Conservation (phyloP, 2,888 invertebrate genomes). For the Empis stercorea region DNA sequence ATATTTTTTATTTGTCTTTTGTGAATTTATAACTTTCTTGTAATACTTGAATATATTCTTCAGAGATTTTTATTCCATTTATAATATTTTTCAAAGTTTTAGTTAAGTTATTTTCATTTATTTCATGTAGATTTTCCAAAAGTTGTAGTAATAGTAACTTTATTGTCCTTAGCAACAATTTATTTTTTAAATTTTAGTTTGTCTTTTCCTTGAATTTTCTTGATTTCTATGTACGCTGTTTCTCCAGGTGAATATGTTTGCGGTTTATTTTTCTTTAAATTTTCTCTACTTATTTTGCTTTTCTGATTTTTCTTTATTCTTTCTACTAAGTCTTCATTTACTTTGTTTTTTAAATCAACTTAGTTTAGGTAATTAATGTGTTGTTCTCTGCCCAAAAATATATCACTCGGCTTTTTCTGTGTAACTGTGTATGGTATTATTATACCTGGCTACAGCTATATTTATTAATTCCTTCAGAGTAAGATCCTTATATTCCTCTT, state of each 20-base stretch:
- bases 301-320: slow-evolving; percentile 2
- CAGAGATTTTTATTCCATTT: too few relatives aligned
- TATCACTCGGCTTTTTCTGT: slow-evolving; percentile 4
- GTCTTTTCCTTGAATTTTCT: too few relatives aligned
- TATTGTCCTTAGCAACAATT: too few relatives aligned
- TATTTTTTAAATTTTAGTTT: too few relatives aligned
- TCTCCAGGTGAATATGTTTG: too few relatives aligned
- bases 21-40: too few relatives aligned
- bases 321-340: background rate
- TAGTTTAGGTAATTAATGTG: slow-evolving; percentile 1
- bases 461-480: slow-evolving; percentile 1
- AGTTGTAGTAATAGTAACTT: slow-evolving; percentile 5
- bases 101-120: too few relatives aligned
- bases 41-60: too few relatives aligned
- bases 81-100: too few relatives aligned
- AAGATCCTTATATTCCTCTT: background rate
- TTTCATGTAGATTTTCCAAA: slow-evolving; percentile 1
- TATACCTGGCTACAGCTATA: slow-evolving; percentile 4
- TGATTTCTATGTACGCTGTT: too few relatives aligned
- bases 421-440: slow-evolving; percentile 3
- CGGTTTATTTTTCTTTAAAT: background rate
- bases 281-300: slow-evolving; percentile 1
- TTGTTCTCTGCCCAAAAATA: slow-evolving; percentile 4
- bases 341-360: background rate
- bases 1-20: slow-evolving; percentile 6